phyloP scores from a whole-genome alignment of 2,888 invertebrate genomes.

The Eristalinus sepulchralis region DNA sequence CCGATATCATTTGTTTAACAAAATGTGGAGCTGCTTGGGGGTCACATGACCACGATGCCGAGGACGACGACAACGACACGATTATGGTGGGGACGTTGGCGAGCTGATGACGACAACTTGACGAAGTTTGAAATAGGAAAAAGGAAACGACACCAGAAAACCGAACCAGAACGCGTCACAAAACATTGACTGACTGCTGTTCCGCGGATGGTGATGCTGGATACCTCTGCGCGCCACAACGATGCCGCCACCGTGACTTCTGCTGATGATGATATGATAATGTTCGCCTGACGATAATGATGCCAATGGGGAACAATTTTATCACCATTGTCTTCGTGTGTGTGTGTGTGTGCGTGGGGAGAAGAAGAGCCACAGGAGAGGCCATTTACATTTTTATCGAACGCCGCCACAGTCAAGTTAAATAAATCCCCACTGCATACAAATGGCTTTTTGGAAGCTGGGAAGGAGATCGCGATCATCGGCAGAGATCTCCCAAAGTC shows the following conservation, averaged over 20 bases:
- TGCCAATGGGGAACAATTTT: slow-evolving; percentile 71
- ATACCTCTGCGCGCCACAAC: slow-evolving; percentile 21
- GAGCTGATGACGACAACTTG: slow-evolving; percentile 58
- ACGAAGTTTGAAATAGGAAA: slow-evolving; percentile 29
- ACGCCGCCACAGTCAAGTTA: slow-evolving; percentile 45
- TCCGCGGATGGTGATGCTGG: slow-evolving; percentile 33
- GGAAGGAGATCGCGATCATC: slow-evolving; percentile 6
- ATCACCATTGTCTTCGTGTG: slow-evolving; percentile 65
- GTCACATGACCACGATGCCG: slow-evolving; percentile 57
- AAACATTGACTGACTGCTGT: slow-evolving; percentile 65
- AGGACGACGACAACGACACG: background rate
- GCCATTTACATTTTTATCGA: slow-evolving; percentile 69
- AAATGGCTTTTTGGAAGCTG: slow-evolving; percentile 50
- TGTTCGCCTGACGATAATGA: slow-evolving; percentile 68
- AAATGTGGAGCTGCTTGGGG: slow-evolving; percentile 68
- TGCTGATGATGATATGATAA: slow-evolving; percentile 71
- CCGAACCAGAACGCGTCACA: slow-evolving; percentile 59
- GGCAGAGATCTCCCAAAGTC: background rate
- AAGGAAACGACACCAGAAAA: background rate
- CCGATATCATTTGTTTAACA: slow-evolving; percentile 71
- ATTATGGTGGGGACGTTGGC: background rate
- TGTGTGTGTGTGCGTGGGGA: background rate
- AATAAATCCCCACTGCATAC: slow-evolving; percentile 61
- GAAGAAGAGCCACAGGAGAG: slow-evolving; percentile 1
- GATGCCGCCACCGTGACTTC: slow-evolving; percentile 41